Conservation (phyloP, 2,888 invertebrate species). For the Apodemia hepburni region DNA sequence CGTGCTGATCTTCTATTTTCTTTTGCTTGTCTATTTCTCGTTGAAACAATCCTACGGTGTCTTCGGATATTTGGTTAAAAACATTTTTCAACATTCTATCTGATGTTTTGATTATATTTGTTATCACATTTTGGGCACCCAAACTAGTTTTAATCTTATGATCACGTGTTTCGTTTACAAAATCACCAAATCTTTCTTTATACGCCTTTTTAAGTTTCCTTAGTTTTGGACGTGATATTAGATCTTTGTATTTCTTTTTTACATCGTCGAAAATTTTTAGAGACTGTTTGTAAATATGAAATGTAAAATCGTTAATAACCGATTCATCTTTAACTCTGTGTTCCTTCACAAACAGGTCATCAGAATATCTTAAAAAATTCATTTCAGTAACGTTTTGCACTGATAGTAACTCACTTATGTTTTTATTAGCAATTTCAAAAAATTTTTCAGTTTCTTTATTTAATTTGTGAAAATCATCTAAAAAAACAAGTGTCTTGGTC, state of each 20-base stretch:
- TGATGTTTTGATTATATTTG: constrained; percentile 49
- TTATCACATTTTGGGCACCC: constrained; percentile 47
- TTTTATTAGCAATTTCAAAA: no score
- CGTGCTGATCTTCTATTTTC: constrained; percentile 36
- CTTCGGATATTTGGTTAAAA: background rate
- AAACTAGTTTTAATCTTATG: constrained; percentile 44
- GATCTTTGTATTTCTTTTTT: constrained; percentile 34
- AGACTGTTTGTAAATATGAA: constrained; percentile 43
- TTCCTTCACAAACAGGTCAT: background rate
- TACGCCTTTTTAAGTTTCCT: constrained; percentile 38
- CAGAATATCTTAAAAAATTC: background rate
- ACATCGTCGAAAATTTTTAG: constrained; percentile 43
- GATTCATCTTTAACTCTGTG: constrained; percentile 39
- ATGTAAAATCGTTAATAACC: constrained; percentile 40
- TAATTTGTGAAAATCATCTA: no score
- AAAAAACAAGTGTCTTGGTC: no score
- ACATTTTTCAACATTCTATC: constrained; percentile 42
- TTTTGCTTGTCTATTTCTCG: constrained; percentile 12
- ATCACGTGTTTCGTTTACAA: constrained; percentile 37
- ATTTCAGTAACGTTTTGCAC: background rate
- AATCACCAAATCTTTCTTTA: constrained; percentile 43
- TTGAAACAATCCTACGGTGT: background rate
- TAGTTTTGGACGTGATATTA: constrained; percentile 32
- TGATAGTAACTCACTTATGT: no score
- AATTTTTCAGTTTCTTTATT: no score